phyloP scores from a whole-genome alignment of 2,888 invertebrate species.

The Limenitis camilla region DNA sequence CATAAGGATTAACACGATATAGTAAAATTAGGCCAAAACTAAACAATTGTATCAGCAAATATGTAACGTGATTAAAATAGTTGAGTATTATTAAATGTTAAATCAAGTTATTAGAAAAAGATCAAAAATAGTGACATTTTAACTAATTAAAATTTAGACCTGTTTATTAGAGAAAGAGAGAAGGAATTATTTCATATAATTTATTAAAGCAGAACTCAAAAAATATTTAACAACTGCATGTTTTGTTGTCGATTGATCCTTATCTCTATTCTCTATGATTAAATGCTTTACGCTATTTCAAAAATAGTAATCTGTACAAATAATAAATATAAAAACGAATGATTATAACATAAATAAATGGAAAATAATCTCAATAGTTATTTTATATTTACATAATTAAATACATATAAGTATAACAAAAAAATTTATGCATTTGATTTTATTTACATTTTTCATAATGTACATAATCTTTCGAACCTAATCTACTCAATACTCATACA shows the following conservation, averaged over 20 bases:
- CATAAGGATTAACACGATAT: no score
- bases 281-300: background rate
- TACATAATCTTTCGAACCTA: no score
- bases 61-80: slow-evolving; percentile 4
- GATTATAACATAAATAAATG: background rate
- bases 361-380: background rate
- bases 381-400: background rate
- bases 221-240: no score
- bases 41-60: background rate
- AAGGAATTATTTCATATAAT: no score
- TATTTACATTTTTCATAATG: no score
- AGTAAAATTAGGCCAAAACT: background rate
- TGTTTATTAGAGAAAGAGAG: background rate
- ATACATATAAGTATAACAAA: background rate
- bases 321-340: background rate
- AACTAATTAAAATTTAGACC: background rate
- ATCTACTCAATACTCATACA: no score
- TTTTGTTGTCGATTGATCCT: background rate
- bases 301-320: slow-evolving; percentile 5
- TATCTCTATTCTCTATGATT: no score
- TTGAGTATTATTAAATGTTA: slow-evolving; percentile 15
- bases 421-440: no score
- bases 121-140: background rate
- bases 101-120: background rate
- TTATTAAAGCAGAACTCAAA: no score